Percentiles rank a stretch among this genome's conserved stretches.
phyloP scores from a whole-genome alignment of 2,797 vertebrate species.

The Urophycis tenuis region DNA sequence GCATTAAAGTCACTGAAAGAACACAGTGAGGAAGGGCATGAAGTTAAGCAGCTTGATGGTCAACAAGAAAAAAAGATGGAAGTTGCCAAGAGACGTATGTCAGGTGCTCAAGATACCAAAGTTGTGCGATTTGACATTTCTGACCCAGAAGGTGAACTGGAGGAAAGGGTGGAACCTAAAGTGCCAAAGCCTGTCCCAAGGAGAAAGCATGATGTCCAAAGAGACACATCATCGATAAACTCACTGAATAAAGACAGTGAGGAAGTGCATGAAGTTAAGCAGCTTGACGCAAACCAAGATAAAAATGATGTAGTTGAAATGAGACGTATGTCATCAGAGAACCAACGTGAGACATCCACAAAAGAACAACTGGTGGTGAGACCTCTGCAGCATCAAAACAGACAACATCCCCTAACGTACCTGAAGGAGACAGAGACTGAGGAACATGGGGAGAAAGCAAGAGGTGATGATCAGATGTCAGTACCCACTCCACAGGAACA shows the following conservation, averaged over 20 bases:
- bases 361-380: conserved; percentile 26
- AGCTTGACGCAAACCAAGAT: not conserved
- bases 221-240: conserved; percentile 10
- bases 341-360: conserved; percentile 8
- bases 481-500: conserved; percentile 8
- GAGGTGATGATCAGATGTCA: conserved; percentile 22
- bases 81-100: conserved; percentile 11
- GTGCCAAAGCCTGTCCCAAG: conserved; percentile 15
- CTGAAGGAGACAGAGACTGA: conserved; percentile 9
- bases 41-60: not conserved
- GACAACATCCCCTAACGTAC: conserved; percentile 11
- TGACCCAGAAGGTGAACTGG: conserved; percentile 57
- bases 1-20: conserved; percentile 17
- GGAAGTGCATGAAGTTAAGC: conserved; percentile 18
- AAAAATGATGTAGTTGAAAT: not conserved
- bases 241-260: conserved; percentile 16
- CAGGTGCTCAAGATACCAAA: not conserved
- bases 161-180: conserved; percentile 30
- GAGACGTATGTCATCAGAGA: conserved; percentile 19
- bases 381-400: conserved; percentile 18
- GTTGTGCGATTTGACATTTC: conserved; percentile 61
- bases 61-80: not conserved
- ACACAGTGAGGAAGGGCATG: not conserved
- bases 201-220: conserved; percentile 22
- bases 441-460: conserved; percentile 29